phyloP scores from a whole-genome alignment of 2,888 invertebrate genomes.

The Conus canariensis region DNA sequence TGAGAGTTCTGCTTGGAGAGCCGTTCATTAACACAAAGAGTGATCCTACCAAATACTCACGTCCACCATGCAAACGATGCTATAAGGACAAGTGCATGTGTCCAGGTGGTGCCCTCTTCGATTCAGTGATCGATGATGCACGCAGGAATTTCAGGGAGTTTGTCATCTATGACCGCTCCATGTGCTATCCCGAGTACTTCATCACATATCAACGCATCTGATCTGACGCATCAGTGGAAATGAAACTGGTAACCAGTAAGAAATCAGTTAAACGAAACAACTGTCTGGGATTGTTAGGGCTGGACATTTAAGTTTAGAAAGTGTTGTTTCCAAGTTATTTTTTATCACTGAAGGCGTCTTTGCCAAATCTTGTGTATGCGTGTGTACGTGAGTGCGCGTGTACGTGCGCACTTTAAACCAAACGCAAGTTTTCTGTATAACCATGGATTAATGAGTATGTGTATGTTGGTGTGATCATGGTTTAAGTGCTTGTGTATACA shows the following conservation, averaged over 20 bases:
- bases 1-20: slow-evolving; percentile 29
- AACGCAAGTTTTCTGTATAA: too few species aligned
- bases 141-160: slow-evolving; percentile 42
- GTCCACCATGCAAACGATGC: slow-evolving; percentile 33
- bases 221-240: neutral
- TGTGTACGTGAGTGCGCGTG: too few species aligned
- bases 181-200: slow-evolving; percentile 41
- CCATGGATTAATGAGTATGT: too few species aligned
- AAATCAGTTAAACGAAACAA: neutral
- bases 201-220: slow-evolving; percentile 37
- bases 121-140: slow-evolving; percentile 33
- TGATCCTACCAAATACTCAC: slow-evolving; percentile 27
- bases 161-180: slow-evolving; percentile 32
- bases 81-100: slow-evolving; percentile 28
- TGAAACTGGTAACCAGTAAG: neutral
- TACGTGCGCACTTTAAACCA: too few species aligned
- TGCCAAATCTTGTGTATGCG: too few species aligned
- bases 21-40: slow-evolving; percentile 12
- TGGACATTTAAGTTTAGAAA: too few species aligned
- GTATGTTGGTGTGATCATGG: too few species aligned
- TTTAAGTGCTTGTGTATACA: too few species aligned
- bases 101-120: neutral
- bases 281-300: too few species aligned
- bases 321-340: too few species aligned
- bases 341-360: too few species aligned